Percentiles rank a stretch among this genome's conserved stretches.
phyloP scores from a whole-genome alignment of 2,797 vertebrate species.

The Alca torda region DNA sequence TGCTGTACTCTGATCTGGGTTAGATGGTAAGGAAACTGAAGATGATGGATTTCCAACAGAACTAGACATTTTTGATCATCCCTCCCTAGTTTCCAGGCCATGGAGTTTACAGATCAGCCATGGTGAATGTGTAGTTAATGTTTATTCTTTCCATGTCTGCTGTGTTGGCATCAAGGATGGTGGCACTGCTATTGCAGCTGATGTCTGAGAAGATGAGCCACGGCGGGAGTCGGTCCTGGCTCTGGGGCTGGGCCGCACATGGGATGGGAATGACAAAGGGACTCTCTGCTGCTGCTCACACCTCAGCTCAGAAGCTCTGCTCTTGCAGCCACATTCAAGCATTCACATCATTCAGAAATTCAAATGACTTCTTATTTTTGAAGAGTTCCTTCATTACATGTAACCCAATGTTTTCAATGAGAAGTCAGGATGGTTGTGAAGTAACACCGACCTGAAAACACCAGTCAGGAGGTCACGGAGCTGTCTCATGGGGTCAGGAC shows the following conservation, averaged over 20 bases:
- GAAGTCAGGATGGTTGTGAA: background rate
- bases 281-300: background rate
- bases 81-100: background rate
- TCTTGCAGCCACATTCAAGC: background rate
- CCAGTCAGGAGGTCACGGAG: background rate
- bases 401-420: background rate
- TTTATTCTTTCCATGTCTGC: background rate
- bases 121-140: background rate
- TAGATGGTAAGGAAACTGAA: background rate
- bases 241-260: background rate
- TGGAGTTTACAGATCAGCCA: background rate
- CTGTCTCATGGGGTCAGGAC: fast-evolving
- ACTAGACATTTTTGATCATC: background rate
- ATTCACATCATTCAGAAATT: background rate
- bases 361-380: background rate
- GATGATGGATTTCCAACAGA: background rate
- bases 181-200: background rate
- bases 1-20: background rate
- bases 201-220: background rate
- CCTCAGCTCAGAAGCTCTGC: background rate
- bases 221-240: too few species aligned
- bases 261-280: background rate
- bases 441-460: background rate
- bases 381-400: background rate
- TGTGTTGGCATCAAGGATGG: background rate